These are phyloP conservation scores for Cancer borealis DNA, from an alignment of 2,888 invertebrate species.

Conservation along the genomic window DNA sequence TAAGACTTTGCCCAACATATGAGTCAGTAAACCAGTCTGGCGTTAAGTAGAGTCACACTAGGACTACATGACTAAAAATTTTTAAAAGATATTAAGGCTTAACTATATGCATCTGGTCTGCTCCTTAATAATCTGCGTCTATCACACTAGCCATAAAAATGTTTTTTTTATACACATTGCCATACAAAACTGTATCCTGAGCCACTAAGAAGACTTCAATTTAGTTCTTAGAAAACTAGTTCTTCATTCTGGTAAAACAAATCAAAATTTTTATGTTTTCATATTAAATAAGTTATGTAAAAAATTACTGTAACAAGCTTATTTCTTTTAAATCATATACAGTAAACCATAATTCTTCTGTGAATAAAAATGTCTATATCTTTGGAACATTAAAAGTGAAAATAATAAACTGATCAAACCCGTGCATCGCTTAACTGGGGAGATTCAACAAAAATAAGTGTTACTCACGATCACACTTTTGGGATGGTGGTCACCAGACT, in stretches of 20 bases:
- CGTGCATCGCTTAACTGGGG: slow-evolving; percentile 39
- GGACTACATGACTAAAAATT: neutral
- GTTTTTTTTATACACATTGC: slow-evolving; percentile 60
- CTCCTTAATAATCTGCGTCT: slow-evolving; percentile 43
- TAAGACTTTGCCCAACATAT: neutral
- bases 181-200: slow-evolving; percentile 65
- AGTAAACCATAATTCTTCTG: neutral
- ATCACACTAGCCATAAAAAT: slow-evolving; percentile 61
- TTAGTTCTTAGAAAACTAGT: slow-evolving; percentile 59
- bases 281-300: neutral
- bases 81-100: slow-evolving; percentile 30
- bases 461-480: neutral
- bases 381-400: slow-evolving; percentile 37
- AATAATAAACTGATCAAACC: slow-evolving; percentile 42
- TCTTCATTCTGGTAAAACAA: slow-evolving; percentile 18
- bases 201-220: slow-evolving; percentile 72
- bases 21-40: neutral
- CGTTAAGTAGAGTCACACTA: slow-evolving; percentile 13
- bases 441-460: slow-evolving; percentile 44
- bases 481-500: slow-evolving; percentile 31
- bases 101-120: slow-evolving; percentile 31
- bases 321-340: slow-evolving; percentile 14
- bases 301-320: neutral
- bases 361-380: slow-evolving; percentile 15
- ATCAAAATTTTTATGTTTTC: neutral